Percentiles rank a stretch among this genome's conserved stretches.
Conservation (phyloP, 2,888 invertebrate species). For the Ectemnius cavifrons region DNA sequence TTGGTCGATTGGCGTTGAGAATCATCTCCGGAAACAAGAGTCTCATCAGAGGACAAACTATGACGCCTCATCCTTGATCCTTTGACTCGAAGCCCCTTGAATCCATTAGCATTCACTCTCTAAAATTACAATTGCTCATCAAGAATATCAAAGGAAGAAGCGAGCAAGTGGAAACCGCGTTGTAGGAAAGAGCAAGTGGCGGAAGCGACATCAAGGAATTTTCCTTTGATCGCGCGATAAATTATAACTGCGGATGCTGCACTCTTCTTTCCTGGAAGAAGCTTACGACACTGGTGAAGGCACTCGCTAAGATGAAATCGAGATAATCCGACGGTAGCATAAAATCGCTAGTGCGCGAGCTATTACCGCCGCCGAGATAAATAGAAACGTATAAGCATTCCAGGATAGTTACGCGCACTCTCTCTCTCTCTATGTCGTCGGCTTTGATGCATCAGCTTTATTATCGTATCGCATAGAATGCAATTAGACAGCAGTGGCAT, state of each 20-base stretch:
- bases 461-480: too few relatives aligned
- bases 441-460: too few relatives aligned
- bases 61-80: conserved; percentile 23
- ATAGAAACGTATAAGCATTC: too few relatives aligned
- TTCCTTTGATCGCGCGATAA: background rate
- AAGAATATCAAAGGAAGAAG: background rate
- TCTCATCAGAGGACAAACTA: conserved; percentile 18
- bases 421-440: too few relatives aligned
- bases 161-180: background rate
- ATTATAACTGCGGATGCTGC: background rate
- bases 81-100: background rate
- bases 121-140: too few relatives aligned
- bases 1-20: too few relatives aligned
- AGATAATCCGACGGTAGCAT: background rate
- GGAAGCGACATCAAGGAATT: background rate
- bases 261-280: conserved; percentile 2
- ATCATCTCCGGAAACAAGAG: conserved; percentile 25
- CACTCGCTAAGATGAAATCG: background rate
- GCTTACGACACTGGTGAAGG: background rate
- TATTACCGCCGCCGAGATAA: background rate
- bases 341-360: background rate
- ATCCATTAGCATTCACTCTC: background rate
- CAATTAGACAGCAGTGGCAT: too few relatives aligned
- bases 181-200: background rate
- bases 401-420: too few relatives aligned